Conservation (phyloP, 2,113 vertebrate species). For the Paradisaea rubra region DNA sequence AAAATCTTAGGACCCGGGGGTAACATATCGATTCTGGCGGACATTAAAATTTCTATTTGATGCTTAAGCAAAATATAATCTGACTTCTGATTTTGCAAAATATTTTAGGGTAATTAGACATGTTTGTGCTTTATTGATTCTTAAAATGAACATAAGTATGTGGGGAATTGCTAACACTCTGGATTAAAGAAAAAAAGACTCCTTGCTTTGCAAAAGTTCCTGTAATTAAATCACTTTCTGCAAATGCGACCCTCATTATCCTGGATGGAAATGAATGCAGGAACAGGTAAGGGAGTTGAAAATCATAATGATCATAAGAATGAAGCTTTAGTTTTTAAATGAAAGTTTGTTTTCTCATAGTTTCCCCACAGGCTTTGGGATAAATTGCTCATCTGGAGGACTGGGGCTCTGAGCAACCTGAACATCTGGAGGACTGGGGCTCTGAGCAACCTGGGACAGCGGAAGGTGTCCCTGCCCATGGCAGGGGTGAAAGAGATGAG, state of each 20-base stretch:
- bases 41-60: conserved; percentile 51
- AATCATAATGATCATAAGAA: not conserved
- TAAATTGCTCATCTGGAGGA: not conserved
- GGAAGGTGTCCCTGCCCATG: not conserved
- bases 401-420: not conserved
- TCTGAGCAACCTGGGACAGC: not conserved
- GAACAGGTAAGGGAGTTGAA: not conserved
- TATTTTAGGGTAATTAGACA: conserved; percentile 58
- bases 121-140: conserved; percentile 54
- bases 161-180: conserved; percentile 26
- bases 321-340: not conserved
- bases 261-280: not conserved
- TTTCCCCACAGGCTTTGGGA: not conserved
- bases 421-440: not conserved
- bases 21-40: not conserved
- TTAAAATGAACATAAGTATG: conserved; percentile 36
- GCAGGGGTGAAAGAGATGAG: not conserved
- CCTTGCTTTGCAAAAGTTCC: not conserved
- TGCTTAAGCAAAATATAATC: conserved; percentile 54
- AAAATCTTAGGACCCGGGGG: not conserved
- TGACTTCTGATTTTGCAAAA: conserved; percentile 50
- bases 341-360: not conserved
- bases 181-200: not conserved
- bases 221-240: conserved; percentile 23
- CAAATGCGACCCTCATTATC: not conserved